phyloP scores from a whole-genome alignment of 1,140 invertebrate genomes.

The Procambarus virginalis region DNA sequence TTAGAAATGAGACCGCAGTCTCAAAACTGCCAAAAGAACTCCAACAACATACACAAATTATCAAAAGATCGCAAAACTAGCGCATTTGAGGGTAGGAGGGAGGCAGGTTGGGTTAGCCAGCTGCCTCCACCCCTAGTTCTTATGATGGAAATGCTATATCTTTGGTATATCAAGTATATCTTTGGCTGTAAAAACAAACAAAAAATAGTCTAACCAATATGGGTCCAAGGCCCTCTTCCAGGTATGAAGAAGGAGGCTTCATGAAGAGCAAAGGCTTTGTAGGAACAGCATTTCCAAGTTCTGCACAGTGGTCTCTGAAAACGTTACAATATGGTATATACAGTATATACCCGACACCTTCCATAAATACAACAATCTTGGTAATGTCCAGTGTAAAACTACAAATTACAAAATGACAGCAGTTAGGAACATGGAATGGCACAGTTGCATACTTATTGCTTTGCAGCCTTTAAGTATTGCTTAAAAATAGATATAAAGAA shows the following conservation, averaged over 20 bases:
- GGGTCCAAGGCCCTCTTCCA: slow-evolving; percentile 77
- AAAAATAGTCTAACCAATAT: slow-evolving; percentile 78
- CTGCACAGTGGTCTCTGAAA: slow-evolving; percentile 77
- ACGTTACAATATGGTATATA: background rate
- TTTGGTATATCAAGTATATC: no score
- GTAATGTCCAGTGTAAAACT: background rate
- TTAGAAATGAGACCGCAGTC: no score
- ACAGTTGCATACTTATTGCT: background rate
- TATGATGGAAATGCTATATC: no score
- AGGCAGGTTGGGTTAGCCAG: no score
- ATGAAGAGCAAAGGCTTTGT: slow-evolving; percentile 83
- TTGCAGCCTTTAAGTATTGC: no score
- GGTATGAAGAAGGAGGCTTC: slow-evolving; percentile 83
- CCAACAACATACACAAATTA: no score
- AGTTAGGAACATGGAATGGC: background rate
- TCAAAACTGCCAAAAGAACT: no score
- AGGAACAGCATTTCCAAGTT: slow-evolving; percentile 80
- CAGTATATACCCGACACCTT: background rate
- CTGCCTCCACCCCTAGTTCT: no score
- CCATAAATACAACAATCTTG: background rate
- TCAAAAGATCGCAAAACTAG: no score
- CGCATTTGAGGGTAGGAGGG: no score
- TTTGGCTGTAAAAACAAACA: no score
- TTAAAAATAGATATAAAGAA: no score
- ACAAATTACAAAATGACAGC: background rate